Percentiles rank a stretch among this genome's conserved stretches.
Conservation (phyloP, 2,797 vertebrate genomes). For the Heteromormyrus szaboi region DNA sequence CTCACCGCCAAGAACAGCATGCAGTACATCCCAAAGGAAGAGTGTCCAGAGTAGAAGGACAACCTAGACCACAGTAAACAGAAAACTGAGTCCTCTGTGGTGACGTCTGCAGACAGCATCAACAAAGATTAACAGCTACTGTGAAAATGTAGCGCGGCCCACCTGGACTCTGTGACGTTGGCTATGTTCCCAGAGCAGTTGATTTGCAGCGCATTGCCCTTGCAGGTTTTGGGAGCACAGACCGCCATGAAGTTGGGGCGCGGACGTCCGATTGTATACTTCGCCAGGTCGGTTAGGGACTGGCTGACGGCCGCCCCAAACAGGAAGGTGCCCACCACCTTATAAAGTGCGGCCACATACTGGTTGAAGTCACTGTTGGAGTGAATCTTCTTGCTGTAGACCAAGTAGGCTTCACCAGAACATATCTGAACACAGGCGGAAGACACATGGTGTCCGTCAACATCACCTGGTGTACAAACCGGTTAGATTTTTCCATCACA, state of each 20-base stretch:
- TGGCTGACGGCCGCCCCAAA: constrained; percentile 65
- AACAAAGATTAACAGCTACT: neutral
- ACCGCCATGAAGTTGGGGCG: constrained; percentile 66
- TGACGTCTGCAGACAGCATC: neutral
- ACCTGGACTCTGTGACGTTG: constrained; percentile 64
- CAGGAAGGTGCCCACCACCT: constrained; percentile 84
- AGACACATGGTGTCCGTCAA: neutral
- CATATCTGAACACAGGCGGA: constrained; percentile 47
- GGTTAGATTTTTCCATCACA: neutral
- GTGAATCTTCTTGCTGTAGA: constrained; percentile 77
- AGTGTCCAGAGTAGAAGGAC: constrained; percentile 97
- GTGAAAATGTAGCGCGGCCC: neutral
- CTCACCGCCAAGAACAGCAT: constrained; percentile 96
- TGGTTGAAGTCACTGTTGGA: constrained; percentile 86
- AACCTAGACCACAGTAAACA: constrained; percentile 57
- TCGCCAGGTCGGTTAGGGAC: constrained; percentile 66
- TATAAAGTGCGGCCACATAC: constrained; percentile 85
- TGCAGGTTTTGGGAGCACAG: constrained; percentile 62
- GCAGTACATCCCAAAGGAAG: constrained; percentile 97
- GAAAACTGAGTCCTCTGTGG: neutral
- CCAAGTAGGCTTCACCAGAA: constrained; percentile 69
- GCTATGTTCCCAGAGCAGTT: constrained; percentile 54
- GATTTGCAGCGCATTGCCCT: constrained; percentile 54
- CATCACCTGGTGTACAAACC: neutral
- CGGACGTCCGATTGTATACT: constrained; percentile 65